Conservation (phyloP, 2,113 vertebrate species). For the Ageneiosus marmoratus region DNA sequence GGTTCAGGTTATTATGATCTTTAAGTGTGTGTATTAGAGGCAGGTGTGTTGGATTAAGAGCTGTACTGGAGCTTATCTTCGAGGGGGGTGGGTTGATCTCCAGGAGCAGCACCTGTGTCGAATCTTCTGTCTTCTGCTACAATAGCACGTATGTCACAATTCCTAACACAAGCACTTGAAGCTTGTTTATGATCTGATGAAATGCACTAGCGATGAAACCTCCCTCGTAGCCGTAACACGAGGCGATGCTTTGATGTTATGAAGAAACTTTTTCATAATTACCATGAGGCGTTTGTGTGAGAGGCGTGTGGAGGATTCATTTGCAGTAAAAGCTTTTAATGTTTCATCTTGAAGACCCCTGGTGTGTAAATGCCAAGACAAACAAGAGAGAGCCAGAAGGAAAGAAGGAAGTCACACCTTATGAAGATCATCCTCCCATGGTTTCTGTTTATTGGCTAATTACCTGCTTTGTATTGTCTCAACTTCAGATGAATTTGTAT, state of each 20-base stretch:
- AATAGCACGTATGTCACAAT: neutral
- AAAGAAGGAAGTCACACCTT: neutral
- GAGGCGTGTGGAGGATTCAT: conserved; percentile 39
- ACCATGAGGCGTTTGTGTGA: conserved; percentile 34
- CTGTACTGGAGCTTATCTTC: neutral
- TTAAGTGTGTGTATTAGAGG: neutral
- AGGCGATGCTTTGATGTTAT: conserved; percentile 42
- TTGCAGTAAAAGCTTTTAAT: neutral
- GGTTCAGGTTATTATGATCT: conserved; percentile 5
- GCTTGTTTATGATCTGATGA: neutral
- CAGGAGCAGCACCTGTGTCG: neutral
- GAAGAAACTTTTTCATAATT: conserved; percentile 50
- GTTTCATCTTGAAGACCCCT: neutral
- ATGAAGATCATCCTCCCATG: neutral
- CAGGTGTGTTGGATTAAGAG: neutral
- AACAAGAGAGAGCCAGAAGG: neutral
- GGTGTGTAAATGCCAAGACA: neutral
- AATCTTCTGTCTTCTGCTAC: neutral
- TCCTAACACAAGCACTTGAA: neutral
- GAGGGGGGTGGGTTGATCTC: neutral
- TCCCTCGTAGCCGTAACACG: conserved; percentile 49
- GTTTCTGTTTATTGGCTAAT: neutral
- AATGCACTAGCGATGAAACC: neutral
- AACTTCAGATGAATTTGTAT: neutral
- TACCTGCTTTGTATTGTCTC: neutral